Base-by-base conservation (phyloP, 2,888 invertebrate species). In the Dasypolia templi region DNA sequence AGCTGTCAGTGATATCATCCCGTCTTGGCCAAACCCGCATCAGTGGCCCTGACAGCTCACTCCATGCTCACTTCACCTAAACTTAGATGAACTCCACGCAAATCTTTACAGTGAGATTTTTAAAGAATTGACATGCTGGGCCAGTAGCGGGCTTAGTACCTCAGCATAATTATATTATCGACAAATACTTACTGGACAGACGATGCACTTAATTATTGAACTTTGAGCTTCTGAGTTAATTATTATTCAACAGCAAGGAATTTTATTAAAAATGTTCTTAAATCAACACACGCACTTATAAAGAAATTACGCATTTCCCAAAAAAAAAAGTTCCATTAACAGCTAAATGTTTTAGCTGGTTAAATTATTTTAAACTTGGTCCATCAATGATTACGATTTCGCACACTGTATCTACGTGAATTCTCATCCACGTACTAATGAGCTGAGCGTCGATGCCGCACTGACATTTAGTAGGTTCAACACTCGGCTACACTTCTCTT, bases 391-490 rank as follows among this genome's bases (percentile, higher is more conserved):
- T 14, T 29, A 35, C 29, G 44, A 42, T 49, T 42, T 62, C 9
- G 44, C 42, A 44, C 29, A 32, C 14, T 7, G 32, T 49, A 29
- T 26, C 1, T 39, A 32, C 19, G 22, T 62, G 42, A 42, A 55
- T 69, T 55, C 22, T n/a, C 51, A 26, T 17, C 14, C 9, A 70
- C 58, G 81, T 81, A 49, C 17, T 62, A 11, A 46, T 44, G 29
- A 29, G 53, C 5, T 42, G 55, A 81, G 63, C 62, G 49, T 17
- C n/a, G 17, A 22, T 67, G 58, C 9, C 71, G n/a, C 71, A 79
- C 81, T 79, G 77, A 63, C 62, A 58, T 32, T 2, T 9, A 67
- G n/a, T 61, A 46, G n/a, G 53, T 49, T n/a, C 53, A 55, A 46
- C 56, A 49, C 64, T 64, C 56, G 3, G 12, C 29, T 66, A 32